Percentiles rank a stretch among this genome's conserved stretches.
These are phyloP conservation scores for Mythimna pallens DNA, from an alignment of 2,888 invertebrate species.

Conservation along the genomic window DNA sequence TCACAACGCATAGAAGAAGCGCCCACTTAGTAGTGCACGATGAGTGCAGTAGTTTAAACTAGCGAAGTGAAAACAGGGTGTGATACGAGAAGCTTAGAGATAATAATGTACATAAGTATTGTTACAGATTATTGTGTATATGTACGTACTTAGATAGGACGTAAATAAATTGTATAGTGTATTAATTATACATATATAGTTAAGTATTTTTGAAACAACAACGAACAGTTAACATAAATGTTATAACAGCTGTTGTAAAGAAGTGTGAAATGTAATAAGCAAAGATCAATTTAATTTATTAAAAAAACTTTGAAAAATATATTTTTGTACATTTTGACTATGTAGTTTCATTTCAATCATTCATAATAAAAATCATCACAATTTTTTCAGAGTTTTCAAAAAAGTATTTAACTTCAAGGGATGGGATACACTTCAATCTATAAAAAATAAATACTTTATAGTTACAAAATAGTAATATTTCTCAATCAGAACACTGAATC, in stretches of 20 bases:
- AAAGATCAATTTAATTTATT: not conserved
- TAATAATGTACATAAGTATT: conserved; percentile 22
- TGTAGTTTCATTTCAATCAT: conserved; percentile 6
- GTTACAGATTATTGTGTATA: not conserved
- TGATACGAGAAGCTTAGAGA: conserved; percentile 67
- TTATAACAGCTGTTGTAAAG: not conserved
- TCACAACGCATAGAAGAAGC: conserved; percentile 82
- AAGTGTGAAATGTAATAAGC: not conserved
- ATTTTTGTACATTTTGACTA: conserved; percentile 28
- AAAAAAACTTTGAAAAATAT: not conserved
- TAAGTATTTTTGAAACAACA: not conserved
- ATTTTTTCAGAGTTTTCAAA: too few species aligned
- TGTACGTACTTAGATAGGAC: not conserved
- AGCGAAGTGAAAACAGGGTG: conserved; percentile 83
- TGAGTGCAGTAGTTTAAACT: conserved; percentile 50
- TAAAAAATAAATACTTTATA: too few species aligned
- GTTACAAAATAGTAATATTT: too few species aligned
- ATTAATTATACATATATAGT: not conserved
- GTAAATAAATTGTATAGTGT: not conserved
- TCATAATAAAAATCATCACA: not conserved
- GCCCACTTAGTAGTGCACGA: conserved; percentile 76
- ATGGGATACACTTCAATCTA: too few species aligned
- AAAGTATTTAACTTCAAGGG: too few species aligned
- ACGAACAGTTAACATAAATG: not conserved
- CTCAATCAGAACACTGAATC: too few species aligned